Base-by-base conservation (phyloP, 64 coral and sea anemone species). In the Dendrophyllia cribrosa region DNA sequence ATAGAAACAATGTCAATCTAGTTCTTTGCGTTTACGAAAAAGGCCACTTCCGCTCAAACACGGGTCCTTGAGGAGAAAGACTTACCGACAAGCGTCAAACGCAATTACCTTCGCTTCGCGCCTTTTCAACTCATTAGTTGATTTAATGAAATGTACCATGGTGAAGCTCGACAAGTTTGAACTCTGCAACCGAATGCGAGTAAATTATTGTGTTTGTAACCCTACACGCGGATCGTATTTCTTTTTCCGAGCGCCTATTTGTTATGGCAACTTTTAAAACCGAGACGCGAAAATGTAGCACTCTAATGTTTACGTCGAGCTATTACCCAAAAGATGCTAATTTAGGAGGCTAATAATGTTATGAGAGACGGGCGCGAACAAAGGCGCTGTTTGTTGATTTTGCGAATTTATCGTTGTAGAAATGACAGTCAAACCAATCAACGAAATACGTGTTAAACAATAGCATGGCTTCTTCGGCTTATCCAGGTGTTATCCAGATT, bases 1-100 rank as follows among this genome's bases (percentile, higher is more conserved):
- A 95, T 95, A 91, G 94, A 91, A 91, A 95, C 92, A 90, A 94
- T 91, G 95, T 97, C 95, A 97, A 97, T 97, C 95, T 86, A 82
- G 50, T 90, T 97, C 95, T 94, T 86, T 92, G 95, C 86, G 91
- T 97, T 93, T 97, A 85, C 64, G 59, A 85, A 97, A 82, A 93
- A 78, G 62, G 61, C 80, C 87, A 94, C 91, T 97, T 97, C 95
- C 95, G 92, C 76, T 96, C 46, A 79, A 91, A 91, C 73, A 93
- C 87, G 73, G 95, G 91, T 71, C 65, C 95, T 96, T 96, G 49
- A 89, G 75, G 52, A 91, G 59, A 83, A 83, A 83, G 44, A 66
- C 80, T 83, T 51, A 83, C 80, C 80, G 80, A 49, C 80, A 67
- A 83, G 59, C 43, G 16, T 13, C 62, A 49, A 83, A 67, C 45